Percentiles rank a stretch among this genome's conserved stretches.
These are phyloP conservation scores for Ennomos erosarius DNA, from an alignment of 2,888 invertebrate genomes.

Conservation along the genomic window DNA sequence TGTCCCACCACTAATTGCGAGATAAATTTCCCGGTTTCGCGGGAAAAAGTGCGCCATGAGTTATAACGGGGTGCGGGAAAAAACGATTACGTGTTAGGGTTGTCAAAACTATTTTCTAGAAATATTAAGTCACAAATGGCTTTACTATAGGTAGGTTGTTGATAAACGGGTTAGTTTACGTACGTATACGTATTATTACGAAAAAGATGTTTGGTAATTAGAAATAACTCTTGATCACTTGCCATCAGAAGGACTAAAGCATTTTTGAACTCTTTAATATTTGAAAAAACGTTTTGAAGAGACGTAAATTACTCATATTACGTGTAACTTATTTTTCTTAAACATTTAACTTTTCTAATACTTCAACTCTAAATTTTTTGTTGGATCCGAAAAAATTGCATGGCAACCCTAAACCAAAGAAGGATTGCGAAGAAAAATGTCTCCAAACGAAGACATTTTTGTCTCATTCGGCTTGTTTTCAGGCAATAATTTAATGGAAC, in stretches of 20 bases:
- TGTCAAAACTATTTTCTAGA: conserved; percentile 1
- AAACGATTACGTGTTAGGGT: conserved; percentile 51
- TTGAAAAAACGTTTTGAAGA: too few species aligned
- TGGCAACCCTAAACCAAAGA: conserved; percentile 17
- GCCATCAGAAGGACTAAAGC: too few species aligned
- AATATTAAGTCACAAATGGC: conserved; percentile 44
- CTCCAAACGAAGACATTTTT: conserved; percentile 16
- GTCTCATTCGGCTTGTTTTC: conserved; percentile 18
- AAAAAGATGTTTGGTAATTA: too few species aligned
- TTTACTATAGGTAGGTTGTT: background rate
- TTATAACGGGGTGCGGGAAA: conserved; percentile 61
- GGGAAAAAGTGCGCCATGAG: conserved; percentile 76
- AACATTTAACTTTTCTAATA: too few species aligned
- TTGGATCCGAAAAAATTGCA: too few species aligned
- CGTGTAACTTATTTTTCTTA: too few species aligned
- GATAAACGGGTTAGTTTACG: too few species aligned
- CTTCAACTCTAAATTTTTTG: too few species aligned
- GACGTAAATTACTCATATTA: too few species aligned
- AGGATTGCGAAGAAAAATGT: conserved; percentile 31
- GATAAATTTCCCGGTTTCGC: conserved; percentile 82
- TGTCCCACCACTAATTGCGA: conserved; percentile 78
- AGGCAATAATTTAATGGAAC: conserved; percentile 11
- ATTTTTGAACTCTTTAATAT: too few species aligned
- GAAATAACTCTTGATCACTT: too few species aligned
- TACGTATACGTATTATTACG: too few species aligned